phyloP scores from a whole-genome alignment of 2,888 invertebrate species.

The Tillus elongatus region DNA sequence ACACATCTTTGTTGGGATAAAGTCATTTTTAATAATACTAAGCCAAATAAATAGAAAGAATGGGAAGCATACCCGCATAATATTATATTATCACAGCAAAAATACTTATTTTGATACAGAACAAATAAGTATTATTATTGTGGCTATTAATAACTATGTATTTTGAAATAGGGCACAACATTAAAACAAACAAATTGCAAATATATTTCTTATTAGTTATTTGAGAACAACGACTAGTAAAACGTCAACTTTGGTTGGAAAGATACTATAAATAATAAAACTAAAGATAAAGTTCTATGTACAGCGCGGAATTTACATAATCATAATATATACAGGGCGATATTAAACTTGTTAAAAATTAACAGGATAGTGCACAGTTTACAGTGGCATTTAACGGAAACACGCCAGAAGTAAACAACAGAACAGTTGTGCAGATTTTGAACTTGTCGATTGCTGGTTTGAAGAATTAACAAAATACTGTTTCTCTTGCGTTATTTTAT shows the following conservation, averaged over 20 bases:
- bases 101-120: conserved; percentile 22
- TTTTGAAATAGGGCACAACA: too few relatives aligned
- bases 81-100: conserved; percentile 24
- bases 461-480: conserved; percentile 35
- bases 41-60: conserved; percentile 20
- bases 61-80: conserved; percentile 42
- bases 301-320: conserved; percentile 20
- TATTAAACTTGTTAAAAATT: conserved; percentile 19
- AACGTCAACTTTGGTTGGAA: conserved; percentile 39
- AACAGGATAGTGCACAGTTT: conserved; percentile 42
- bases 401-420: conserved; percentile 32
- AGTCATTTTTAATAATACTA: conserved; percentile 8
- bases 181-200: too few relatives aligned
- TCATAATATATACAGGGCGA: conserved; percentile 21
- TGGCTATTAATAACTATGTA: conserved; percentile 1
- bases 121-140: conserved; percentile 15
- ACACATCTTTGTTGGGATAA: too few relatives aligned
- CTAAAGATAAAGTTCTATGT: conserved; percentile 32
- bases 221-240: conserved; percentile 39
- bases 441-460: conserved; percentile 43
- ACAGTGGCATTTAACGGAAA: conserved; percentile 35
- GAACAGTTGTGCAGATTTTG: conserved; percentile 42
- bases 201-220: too few relatives aligned
- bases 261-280: conserved; percentile 27
- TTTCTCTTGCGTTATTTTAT: conserved; percentile 32